Evolutionary conservation across 2,888 invertebrate species (phyloP).

Genomic region (Willowsia nigromaculata): DNA sequence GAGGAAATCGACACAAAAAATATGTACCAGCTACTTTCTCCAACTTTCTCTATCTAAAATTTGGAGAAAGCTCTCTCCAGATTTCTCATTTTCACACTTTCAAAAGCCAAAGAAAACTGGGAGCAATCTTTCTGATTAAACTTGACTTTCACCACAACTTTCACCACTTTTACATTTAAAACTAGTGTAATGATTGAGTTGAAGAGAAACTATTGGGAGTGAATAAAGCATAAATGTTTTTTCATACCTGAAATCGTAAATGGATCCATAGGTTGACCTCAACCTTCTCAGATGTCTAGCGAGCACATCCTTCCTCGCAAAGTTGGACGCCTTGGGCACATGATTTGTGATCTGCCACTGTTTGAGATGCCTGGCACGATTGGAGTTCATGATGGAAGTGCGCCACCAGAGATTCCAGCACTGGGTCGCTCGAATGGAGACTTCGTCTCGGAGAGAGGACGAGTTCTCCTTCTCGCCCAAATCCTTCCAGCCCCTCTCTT

Average conservation of each 20-base stretch:
- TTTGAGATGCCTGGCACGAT: slow-evolving; percentile 85
- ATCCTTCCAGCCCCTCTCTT: slow-evolving; percentile 90
- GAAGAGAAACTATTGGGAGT: too few species aligned
- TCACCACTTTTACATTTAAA: too few species aligned
- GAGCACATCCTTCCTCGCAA: slow-evolving; percentile 90
- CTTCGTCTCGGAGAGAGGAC: slow-evolving; percentile 82
- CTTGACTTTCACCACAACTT: too few species aligned
- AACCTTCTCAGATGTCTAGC: slow-evolving; percentile 89
- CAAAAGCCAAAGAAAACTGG: too few species aligned
- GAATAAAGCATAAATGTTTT: too few species aligned
- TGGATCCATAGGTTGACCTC: slow-evolving; percentile 89
- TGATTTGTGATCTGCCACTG: slow-evolving; percentile 91
- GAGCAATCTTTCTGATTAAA: too few species aligned
- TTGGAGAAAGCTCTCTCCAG: too few species aligned
- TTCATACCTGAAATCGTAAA: slow-evolving; percentile 89
- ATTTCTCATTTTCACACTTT: too few species aligned
- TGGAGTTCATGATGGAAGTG: slow-evolving; percentile 87
- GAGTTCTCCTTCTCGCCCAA: slow-evolving; percentile 84
- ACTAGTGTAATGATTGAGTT: too few species aligned
- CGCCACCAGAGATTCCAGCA: slow-evolving; percentile 93
- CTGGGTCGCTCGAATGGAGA: slow-evolving; percentile 60
- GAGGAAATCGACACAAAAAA: too few species aligned
- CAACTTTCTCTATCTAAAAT: too few species aligned
- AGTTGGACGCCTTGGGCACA: slow-evolving; percentile 90
- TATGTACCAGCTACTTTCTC: too few species aligned